Evolutionary conservation across 2,113 vertebrate genomes (phyloP).

Genomic region (Amblyopsis rosae): DNA sequence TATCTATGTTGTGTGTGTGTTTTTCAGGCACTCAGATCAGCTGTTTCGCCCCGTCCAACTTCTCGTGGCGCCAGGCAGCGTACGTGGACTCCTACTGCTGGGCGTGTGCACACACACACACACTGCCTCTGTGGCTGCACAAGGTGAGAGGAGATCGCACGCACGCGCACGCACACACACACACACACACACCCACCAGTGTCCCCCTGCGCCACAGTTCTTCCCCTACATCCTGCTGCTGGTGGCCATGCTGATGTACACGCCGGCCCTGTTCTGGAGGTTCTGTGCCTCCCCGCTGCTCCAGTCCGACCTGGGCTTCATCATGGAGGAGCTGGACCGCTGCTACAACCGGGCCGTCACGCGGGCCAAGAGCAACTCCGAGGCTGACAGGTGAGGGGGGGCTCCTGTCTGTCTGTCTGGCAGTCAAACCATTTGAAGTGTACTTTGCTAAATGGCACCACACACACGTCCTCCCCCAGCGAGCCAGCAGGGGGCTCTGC

Average conservation of each 20-base stretch:
- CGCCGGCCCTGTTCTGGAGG: constrained; percentile 88
- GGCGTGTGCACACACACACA: constrained; percentile 82
- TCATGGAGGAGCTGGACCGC: constrained; percentile 93
- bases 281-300: constrained; percentile 85
- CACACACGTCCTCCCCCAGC: constrained; percentile 23
- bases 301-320: constrained; percentile 90
- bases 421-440: too few species aligned
- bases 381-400: constrained; percentile 56
- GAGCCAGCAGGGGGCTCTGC: constrained; percentile 85
- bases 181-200: too few species aligned
- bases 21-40: constrained; percentile 88
- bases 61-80: constrained; percentile 87
- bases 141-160: constrained; percentile 74
- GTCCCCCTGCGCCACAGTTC: constrained; percentile 74
- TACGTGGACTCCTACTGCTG: constrained; percentile 90
- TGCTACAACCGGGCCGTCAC: constrained; percentile 91
- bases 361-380: constrained; percentile 78
- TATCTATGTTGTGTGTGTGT: constrained; percentile 27
- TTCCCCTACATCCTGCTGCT: constrained; percentile 94
- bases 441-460: not conserved
- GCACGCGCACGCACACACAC: constrained; percentile 2
- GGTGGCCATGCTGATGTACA: constrained; percentile 86
- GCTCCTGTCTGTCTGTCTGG: too few species aligned
- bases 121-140: constrained; percentile 84
- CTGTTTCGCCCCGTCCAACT: constrained; percentile 86